These are phyloP conservation scores for Cinclus cinclus DNA, from an alignment of 2,113 vertebrate genomes.

Conservation along the genomic window DNA sequence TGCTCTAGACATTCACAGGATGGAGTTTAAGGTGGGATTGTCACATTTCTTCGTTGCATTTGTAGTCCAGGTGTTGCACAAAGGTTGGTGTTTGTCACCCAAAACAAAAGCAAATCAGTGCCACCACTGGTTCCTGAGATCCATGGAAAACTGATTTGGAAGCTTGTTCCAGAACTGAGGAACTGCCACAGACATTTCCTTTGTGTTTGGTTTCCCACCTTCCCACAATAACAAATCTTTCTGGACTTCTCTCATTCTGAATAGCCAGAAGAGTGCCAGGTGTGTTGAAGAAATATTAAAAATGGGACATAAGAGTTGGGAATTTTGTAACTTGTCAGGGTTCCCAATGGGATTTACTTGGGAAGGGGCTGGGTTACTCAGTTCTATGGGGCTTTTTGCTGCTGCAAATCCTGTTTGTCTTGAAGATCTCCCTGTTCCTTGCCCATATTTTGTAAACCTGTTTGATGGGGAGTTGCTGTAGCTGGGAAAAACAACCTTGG, in stretches of 20 bases:
- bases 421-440: not conserved
- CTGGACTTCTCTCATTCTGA: not conserved
- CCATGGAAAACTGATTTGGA: not conserved
- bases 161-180: not conserved
- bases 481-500: not conserved
- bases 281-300: not conserved
- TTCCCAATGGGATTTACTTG: not conserved
- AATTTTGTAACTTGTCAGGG: too few species aligned
- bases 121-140: not conserved
- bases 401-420: not conserved
- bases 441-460: not conserved
- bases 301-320: not conserved
- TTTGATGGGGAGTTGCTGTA: not conserved
- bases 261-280: not conserved
- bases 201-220: rapidly evolving
- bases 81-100: not conserved
- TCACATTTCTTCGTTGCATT: not conserved
- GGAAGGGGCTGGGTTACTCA: not conserved
- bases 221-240: not conserved
- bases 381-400: not conserved
- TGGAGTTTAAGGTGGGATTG: not conserved
- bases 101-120: not conserved
- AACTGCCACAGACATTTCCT: rapidly evolving
- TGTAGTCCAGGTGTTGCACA: not conserved
- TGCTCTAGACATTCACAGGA: not conserved